Conservation (phyloP, 2,797 vertebrate species). For the Sebastes hopkinsi region DNA sequence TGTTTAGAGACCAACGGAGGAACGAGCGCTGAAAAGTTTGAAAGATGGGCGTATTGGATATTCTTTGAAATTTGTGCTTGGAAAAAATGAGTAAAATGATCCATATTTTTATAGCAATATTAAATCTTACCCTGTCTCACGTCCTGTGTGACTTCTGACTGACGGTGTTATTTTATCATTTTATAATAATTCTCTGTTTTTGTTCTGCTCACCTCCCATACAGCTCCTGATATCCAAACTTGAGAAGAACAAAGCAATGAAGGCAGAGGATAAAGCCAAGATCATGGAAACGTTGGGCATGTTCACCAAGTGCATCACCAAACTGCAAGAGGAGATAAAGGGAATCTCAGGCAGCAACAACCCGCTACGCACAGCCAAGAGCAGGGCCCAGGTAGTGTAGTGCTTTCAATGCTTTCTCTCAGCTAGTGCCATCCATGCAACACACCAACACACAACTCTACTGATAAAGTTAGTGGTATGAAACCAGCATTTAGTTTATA, state of each 20-base stretch:
- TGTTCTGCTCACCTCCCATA: not conserved
- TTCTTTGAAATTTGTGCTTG: not conserved
- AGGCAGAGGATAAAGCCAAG: conserved; percentile 94
- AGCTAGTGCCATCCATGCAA: not conserved
- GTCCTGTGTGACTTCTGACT: not conserved
- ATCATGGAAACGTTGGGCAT: conserved; percentile 93
- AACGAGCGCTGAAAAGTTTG: not conserved
- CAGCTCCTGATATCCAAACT: conserved; percentile 97
- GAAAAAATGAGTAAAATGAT: not conserved
- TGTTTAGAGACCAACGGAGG: not conserved
- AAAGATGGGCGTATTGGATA: not conserved
- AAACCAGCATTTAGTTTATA: not conserved
- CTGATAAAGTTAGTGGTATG: not conserved
- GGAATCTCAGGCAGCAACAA: conserved; percentile 82
- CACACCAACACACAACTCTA: not conserved
- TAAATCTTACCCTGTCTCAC: too few species aligned
- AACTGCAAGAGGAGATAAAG: conserved; percentile 97
- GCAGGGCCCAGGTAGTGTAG: conserved; percentile 90
- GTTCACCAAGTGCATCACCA: conserved; percentile 94
- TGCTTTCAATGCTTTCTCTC: too few species aligned
- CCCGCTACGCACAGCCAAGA: conserved; percentile 86
- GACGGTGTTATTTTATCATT: not conserved
- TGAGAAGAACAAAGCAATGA: conserved; percentile 96
- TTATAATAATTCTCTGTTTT: not conserved
- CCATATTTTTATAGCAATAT: not conserved